These are phyloP conservation scores for Myotis pilosus DNA, from an alignment of 2,797 vertebrate species.

Conservation along the genomic window DNA sequence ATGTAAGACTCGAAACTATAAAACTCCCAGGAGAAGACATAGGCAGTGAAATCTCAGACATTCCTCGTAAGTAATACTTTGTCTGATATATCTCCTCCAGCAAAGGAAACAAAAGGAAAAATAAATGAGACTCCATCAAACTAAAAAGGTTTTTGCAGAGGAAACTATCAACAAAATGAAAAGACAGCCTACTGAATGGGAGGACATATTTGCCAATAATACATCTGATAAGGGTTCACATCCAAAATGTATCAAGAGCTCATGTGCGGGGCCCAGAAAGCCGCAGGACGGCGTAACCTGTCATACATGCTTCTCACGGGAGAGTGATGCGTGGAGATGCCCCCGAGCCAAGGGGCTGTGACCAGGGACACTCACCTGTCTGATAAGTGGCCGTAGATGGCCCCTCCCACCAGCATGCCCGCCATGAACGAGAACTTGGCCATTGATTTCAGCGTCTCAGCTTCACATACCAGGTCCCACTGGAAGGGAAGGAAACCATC, in stretches of 20 bases:
- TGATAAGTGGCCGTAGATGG: not conserved
- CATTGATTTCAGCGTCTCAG: slow-evolving; percentile 33
- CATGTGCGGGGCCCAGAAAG: too few relatives aligned
- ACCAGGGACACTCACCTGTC: slow-evolving; percentile 58
- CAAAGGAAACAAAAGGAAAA: not conserved
- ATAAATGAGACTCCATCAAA: not conserved
- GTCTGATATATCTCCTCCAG: not conserved
- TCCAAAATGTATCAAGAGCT: not conserved
- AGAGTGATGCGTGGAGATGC: not conserved
- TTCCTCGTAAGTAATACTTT: not conserved
- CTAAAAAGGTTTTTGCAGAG: not conserved
- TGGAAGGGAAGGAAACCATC: slow-evolving; percentile 31
- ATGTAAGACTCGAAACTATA: not conserved
- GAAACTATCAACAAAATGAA: not conserved
- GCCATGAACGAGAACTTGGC: slow-evolving; percentile 34
- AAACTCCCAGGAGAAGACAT: not conserved
- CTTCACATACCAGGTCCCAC: slow-evolving; percentile 67
- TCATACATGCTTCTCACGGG: not conserved
- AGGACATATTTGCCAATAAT: not conserved
- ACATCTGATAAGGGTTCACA: not conserved
- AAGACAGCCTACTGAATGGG: not conserved
- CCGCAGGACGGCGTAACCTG: too few relatives aligned
- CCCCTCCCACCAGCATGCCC: slow-evolving; percentile 27
- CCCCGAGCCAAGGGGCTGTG: not conserved
- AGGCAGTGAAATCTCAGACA: not conserved